Evolutionary conservation across 2,797 vertebrate genomes (phyloP).

Genomic region (Pangasius sanitwongsei): DNA sequence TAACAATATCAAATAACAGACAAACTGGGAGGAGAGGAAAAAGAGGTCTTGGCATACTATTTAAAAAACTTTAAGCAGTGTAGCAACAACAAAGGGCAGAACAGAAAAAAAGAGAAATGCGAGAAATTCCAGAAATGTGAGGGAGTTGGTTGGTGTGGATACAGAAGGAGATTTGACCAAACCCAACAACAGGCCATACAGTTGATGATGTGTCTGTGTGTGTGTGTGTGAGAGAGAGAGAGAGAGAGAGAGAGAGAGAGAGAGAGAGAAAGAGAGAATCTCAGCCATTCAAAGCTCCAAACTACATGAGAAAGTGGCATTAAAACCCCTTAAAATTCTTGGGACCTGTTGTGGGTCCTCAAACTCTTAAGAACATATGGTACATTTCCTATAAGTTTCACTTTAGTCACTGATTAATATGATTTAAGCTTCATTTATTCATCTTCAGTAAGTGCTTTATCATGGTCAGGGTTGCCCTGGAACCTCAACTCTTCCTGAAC

Average conservation of each 20-base stretch:
- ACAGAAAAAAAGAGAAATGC: conserved; percentile 71
- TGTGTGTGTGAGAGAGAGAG: not conserved
- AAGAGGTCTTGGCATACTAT: conserved; percentile 52
- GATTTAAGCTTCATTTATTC: not conserved
- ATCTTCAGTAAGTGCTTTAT: not conserved
- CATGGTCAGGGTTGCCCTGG: not conserved
- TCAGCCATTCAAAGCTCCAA: not conserved
- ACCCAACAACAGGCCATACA: conserved; percentile 62
- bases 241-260: conserved; percentile 5
- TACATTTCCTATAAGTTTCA: not conserved
- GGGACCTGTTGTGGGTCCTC: not conserved
- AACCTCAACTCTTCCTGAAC: not conserved
- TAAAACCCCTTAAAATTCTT: not conserved
- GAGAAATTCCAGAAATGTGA: conserved; percentile 83
- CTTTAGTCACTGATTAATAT: not conserved
- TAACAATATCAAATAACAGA: conserved; percentile 29
- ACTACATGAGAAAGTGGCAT: not conserved
- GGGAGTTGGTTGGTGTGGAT: conserved; percentile 74
- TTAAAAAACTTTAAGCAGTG: conserved; percentile 58
- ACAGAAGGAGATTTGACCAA: conserved; percentile 63
- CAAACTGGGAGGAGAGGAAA: conserved; percentile 13
- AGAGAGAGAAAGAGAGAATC: conserved; percentile 8
- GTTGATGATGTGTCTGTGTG: conserved; percentile 32
- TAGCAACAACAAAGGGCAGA: conserved; percentile 65
- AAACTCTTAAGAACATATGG: not conserved